Evolutionary conservation across 2,113 vertebrate genomes (phyloP), one percentile per base, ranked within the genome.

Genomic region (Papio anubis): DNA sequence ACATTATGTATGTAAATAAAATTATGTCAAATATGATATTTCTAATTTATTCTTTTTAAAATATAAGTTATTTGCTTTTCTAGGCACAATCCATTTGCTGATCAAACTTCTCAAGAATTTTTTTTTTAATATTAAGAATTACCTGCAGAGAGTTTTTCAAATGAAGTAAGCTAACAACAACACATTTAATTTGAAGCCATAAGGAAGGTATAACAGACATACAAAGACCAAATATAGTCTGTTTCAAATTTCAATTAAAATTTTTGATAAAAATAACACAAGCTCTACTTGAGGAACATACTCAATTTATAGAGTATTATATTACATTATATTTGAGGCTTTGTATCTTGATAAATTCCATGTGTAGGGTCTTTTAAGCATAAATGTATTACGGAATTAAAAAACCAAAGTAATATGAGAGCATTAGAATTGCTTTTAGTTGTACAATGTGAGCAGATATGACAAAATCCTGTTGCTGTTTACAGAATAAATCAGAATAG

Each of bases 71-170:
- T 73, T 92, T 68, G 18, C 32, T 57, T 57, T 91, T 66, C 57
- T 17, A 61, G 13, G 25, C 43, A 72, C 18, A 79, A 18, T 92
- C 3, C 18, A 68, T 64, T 92, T 84, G 30, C 30, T 40, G 2
- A 88, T 90, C 81, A 93, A 90, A 82, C 25, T 40, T 79, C 16
- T 83, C 89, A 38, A 17, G 10, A 89, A 86, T 2, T 93, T 83
- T 81, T 17, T 55, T 57, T 12, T 87, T 92, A 83, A 32, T 97
- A 70, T 80, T 94, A 70, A 78, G n/a, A 84, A 84, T 80, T 84
- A 96, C 50, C 25, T 96, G 7, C 11, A 92, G 38, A 93, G 21
- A 91, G 8, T 45, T 35, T 84, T 95, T 92, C n/a, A 72, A 14
- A 82, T 70, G 6, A 7, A 90, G 2, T 73, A 93, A 73, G 1